Base-by-base conservation (phyloP, 1,140 invertebrate species). In the Ylistrum balloti region DNA sequence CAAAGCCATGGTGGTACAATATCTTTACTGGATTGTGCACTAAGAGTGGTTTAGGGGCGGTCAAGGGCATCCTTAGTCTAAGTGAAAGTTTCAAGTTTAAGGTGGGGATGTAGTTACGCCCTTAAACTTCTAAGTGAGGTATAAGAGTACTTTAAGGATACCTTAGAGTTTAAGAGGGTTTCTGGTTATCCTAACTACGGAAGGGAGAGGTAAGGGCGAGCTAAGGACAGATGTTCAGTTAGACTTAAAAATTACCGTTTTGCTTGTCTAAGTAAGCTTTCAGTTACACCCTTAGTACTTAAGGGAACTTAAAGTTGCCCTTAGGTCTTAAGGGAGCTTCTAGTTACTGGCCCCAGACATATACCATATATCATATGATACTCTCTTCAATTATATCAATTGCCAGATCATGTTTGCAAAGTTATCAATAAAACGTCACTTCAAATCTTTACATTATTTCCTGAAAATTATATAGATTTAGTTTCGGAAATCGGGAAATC, bases 311-410 rank as follows among this genome's bases (percentile, higher is more conserved):
- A 45, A 28, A 88, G 33, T 13, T 38, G 7, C n/a, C 33, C 22
- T 88, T 88, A 88, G 56, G 48, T 32, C 28, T n/a, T 74, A 88
- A 88, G 33, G 85, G 33, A 85, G 48, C 88, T 88, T 88, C 87
- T 88, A 33, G 88, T 88, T 88, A 88, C 45, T 74, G 41, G 41
- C 41, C 41, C 56, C 17, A 74, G 56, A n/a, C n/a, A n/a, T n/a
- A n/a, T n/a, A n/a, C n/a, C n/a, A n/a, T n/a, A n/a, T n/a, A n/a
- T n/a, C n/a, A n/a, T n/a, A n/a, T n/a, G n/a, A n/a, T n/a, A n/a
- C n/a, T n/a, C n/a, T n/a, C n/a, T n/a, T n/a, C n/a, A n/a, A n/a
- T n/a, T n/a, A n/a, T n/a, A n/a, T n/a, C n/a, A n/a, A n/a, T n/a
- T n/a, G n/a, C n/a, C n/a, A n/a, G n/a, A n/a, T n/a, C n/a, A n/a